A percentile compares a stretch with the other conserved stretches of the same genome.
Conservation (phyloP, 2,888 invertebrate genomes). For the Mythimna vitellina region DNA sequence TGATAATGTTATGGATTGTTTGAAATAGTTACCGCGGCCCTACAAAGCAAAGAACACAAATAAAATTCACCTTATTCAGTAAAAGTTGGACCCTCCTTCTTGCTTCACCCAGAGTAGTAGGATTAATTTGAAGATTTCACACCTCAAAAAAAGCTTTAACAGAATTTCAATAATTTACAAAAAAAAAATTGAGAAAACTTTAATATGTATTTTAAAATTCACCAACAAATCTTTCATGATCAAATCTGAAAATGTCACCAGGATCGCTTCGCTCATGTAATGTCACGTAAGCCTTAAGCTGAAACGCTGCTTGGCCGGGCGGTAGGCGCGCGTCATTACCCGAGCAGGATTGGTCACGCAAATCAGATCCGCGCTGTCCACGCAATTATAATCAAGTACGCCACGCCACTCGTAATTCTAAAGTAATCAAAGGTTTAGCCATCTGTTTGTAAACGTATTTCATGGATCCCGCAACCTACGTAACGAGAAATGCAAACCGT, state of each 20-base stretch:
- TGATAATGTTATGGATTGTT: no score
- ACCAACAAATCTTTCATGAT: no score
- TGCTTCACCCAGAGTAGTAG: no score
- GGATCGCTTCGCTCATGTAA: conserved; percentile 48
- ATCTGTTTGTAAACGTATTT: conserved; percentile 81
- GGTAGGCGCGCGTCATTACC: conserved; percentile 86
- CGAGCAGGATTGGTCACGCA: conserved; percentile 87
- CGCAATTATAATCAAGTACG: conserved; percentile 89
- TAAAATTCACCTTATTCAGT: no score
- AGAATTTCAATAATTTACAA: no score
- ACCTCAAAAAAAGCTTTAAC: no score
- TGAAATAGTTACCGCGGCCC: no score
- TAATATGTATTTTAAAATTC: no score
- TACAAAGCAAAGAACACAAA: no score
- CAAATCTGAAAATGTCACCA: not conserved
- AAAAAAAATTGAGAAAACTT: no score
- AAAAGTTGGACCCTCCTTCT: no score
- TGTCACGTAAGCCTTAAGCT: conserved; percentile 60
- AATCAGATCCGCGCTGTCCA: conserved; percentile 87
- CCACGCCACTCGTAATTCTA: conserved; percentile 88
- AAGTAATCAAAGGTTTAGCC: conserved; percentile 86
- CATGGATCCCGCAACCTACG: conserved; percentile 58
- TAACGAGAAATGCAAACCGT: conserved; percentile 67
- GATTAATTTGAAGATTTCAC: no score
- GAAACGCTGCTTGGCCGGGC: conserved; percentile 70